These are phyloP conservation scores for Vipera ursinii DNA, from an alignment of 2,797 vertebrate species.

Conservation along the genomic window DNA sequence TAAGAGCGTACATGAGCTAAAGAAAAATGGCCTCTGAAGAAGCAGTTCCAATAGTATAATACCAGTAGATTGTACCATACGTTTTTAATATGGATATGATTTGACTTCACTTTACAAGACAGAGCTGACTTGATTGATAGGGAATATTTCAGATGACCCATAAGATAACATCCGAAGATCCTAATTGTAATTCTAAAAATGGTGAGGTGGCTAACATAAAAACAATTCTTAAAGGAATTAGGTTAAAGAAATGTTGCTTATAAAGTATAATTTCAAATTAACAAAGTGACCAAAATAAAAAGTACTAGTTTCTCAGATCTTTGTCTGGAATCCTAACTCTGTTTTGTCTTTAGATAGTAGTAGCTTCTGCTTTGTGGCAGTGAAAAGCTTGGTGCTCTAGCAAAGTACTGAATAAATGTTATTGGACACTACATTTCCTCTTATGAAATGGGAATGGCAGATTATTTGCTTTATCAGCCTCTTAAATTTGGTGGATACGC, in stretches of 20 bases:
- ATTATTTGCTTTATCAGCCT: background rate
- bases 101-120: background rate
- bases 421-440: background rate
- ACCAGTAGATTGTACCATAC: background rate
- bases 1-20: background rate
- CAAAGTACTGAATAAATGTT: background rate
- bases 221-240: background rate
- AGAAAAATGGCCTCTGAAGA: background rate
- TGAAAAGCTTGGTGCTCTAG: background rate
- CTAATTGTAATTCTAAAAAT: background rate
- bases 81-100: background rate
- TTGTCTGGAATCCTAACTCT: background rate
- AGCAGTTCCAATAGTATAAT: background rate
- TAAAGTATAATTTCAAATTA: background rate
- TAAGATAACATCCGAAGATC: background rate
- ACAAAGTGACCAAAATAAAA: background rate
- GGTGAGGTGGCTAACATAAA: background rate
- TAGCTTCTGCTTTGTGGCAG: background rate
- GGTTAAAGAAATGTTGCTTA: background rate
- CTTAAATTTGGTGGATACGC: background rate
- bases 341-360: background rate
- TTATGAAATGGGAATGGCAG: background rate
- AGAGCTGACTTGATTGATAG: background rate
- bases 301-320: background rate
- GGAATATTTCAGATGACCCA: background rate